Evolutionary conservation across 1,140 invertebrate species (phyloP), one percentile per base, ranked within the genome.

Genomic region (Micrasema minimum): DNA sequence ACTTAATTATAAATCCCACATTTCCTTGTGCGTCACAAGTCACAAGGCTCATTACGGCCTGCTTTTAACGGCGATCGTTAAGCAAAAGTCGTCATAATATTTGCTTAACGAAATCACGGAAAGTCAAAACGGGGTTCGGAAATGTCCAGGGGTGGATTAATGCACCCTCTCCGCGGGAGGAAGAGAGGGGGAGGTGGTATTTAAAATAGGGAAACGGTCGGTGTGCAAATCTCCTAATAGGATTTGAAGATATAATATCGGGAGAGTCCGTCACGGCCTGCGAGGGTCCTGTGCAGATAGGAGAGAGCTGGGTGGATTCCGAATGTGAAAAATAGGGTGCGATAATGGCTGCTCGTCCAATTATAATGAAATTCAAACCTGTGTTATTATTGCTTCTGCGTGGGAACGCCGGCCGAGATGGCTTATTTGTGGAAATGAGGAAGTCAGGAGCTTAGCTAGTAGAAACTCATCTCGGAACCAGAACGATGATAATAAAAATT

Each of bases 311-410:
- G 37, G 65, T 57, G 66, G 69, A 74, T 71, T 68, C 38, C 50
- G 69, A 71, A 75, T 68, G 69, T 75, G 72, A 75, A 75, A 75
- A 75, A 75, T 75, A 70, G 73, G 73, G 73, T 72, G 73, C 73
- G 59, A 66, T 72, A 75, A 75, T 75, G 73, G 69, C 51, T 57
- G 70, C 73, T 72, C 66, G 70, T 69, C 73, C 70, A 75, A 75
- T 75, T 75, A 75, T 75, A 75, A 75, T 75, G 72, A 75, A 75
- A 75, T 75, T 71, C 72, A 75, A 75, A 75, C 57, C 72, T 71
- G 69, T 65, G 69, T 64, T 71, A 57, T 71, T 71, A 67, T 31
- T 31, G 26, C 70, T 67, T 57, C 38, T 55, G 43, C 65, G 71
- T 72, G 71, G 66, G 71, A 72, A 72, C 38, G 41, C 51, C 11